Evolutionary conservation across 1,140 invertebrate species (phyloP), one percentile per base, ranked within the genome.

Genomic region (Forficula auricularia): DNA sequence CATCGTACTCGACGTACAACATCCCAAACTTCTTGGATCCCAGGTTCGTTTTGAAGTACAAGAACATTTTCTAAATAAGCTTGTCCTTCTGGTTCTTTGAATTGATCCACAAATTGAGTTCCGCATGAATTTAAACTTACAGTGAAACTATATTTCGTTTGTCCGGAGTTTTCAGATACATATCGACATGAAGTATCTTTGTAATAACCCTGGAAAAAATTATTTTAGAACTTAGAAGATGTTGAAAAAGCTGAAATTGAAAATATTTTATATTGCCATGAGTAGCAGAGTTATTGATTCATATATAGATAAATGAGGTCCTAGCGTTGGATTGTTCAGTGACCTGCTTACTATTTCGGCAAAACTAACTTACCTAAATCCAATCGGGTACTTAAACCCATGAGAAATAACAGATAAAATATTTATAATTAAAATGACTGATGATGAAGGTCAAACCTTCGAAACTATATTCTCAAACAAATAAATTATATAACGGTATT

Each of bases 1-100:
- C 82, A 87, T 42, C 80, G 68, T 0, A 87, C 79, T 38, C 73
- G 66, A 32, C 79, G 66, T 19, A 84, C 73, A 2, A 76, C 79
- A 53, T 85, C 82, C 82, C 82, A 85, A 0, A 81, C 60, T 65
- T 84, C 80, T 59, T 82, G 78, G 49, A 82, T 80, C 4, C 79
- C 81, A 2, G 72, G 70, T 55, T 86, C 81, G 50, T 84, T 82
- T 56, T 75, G 82, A 2, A 85, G 57, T 19, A 87, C 80, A 6
- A 87, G 56, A 3, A 82, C 74, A 52, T 83, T 84, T 54, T 87
- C 81, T 40, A 87, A 60, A 51, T 84, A 85, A 0, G 81, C 78
- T 50, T 81, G 73, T 10, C 77, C 79, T 14, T 67, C 68, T 52
- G 73, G 65, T 9, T 74, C 77, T 44, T 77, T 70, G 48, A 82